Evolutionary conservation across 2,113 vertebrate species (phyloP).

Genomic region (Leptobrachium leishanense): DNA sequence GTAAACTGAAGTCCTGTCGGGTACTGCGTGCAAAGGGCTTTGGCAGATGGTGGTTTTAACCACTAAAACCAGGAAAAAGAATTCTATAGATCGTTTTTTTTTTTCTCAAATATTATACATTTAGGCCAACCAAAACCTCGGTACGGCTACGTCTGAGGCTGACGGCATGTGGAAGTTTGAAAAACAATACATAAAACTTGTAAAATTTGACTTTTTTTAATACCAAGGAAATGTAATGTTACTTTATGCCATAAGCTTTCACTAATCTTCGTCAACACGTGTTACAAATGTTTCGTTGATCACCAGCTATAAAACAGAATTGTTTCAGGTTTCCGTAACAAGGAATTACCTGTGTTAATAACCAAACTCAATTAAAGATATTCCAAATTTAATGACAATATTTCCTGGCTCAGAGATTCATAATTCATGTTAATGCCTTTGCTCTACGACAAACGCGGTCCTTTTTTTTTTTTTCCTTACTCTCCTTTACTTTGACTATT

Average conservation of each 20-base stretch:
- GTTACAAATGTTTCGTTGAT: slow-evolving; percentile 23
- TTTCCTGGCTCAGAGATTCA: not conserved
- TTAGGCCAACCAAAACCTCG: too few species aligned
- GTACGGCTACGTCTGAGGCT: too few species aligned
- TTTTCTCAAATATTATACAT: too few species aligned
- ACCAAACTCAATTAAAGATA: not conserved
- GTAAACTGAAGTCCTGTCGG: too few species aligned
- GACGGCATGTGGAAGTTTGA: not conserved
- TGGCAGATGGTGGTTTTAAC: too few species aligned
- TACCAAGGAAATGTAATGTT: not conserved
- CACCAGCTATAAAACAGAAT: slow-evolving; percentile 19
- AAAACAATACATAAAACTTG: slow-evolving; percentile 18
- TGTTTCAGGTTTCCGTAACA: not conserved
- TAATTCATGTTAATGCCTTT: slow-evolving; percentile 8
- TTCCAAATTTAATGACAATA: not conserved
- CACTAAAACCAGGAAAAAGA: too few species aligned
- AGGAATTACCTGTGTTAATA: slow-evolving; percentile 25
- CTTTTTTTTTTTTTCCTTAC: not conserved
- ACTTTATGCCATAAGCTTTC: not conserved
- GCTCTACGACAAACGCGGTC: not conserved
- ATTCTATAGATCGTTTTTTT: too few species aligned
- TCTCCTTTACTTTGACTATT: not conserved
- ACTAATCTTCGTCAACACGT: slow-evolving; percentile 3
- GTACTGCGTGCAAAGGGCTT: too few species aligned
- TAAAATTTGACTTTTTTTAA: slow-evolving; percentile 24